A percentile compares a stretch with the other conserved stretches of the same genome.
Evolutionary conservation across 2,113 vertebrate species (phyloP).

Genomic region (Tragelaphus imberbis): DNA sequence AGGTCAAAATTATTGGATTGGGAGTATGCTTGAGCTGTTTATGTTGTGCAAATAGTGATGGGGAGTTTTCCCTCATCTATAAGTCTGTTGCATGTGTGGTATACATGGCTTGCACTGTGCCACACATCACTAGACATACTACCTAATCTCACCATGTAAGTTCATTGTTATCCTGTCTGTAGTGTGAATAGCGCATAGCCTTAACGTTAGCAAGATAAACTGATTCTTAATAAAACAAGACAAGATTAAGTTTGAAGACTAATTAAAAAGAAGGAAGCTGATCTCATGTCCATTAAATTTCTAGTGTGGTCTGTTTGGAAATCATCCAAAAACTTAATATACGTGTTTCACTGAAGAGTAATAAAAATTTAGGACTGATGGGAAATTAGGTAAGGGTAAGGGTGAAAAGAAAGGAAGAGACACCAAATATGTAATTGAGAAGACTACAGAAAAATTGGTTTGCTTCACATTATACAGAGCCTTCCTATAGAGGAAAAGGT

Average conservation of each 20-base stretch:
- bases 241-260: background rate
- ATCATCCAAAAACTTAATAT: background rate
- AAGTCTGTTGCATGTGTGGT: background rate
- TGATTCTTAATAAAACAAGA: background rate
- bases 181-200: background rate
- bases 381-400: background rate
- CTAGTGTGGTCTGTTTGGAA: background rate
- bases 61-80: background rate
- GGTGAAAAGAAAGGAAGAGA: background rate
- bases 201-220: background rate
- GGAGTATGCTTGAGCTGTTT: background rate
- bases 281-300: conserved; percentile 11
- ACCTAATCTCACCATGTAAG: background rate
- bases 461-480: background rate
- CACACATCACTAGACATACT: background rate
- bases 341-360: background rate
- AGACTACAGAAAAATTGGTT: background rate
- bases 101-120: background rate
- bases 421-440: background rate
- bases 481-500: background rate
- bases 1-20: background rate
- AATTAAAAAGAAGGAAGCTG: conserved; percentile 24
- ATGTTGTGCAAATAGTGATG: background rate
- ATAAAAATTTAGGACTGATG: background rate
- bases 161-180: background rate